These are phyloP conservation scores for Linhomoeus sp. DNA, from an alignment of 2,888 invertebrate species.

Conservation along the genomic window DNA sequence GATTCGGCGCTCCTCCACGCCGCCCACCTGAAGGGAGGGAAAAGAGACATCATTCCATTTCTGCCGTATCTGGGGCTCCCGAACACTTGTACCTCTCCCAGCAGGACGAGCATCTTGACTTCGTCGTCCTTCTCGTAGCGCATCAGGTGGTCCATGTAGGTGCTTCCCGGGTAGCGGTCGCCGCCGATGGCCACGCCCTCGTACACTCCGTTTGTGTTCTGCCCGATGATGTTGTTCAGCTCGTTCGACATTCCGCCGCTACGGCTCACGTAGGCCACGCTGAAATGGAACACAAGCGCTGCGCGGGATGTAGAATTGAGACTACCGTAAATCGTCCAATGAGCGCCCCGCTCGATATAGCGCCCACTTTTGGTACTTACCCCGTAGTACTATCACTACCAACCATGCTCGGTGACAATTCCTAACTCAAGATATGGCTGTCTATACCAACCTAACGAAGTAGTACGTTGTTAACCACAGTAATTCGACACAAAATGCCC, in stretches of 20 bases:
- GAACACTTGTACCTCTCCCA: constrained; percentile 47
- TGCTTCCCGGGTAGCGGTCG: constrained; percentile 85
- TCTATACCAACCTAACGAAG: too few relatives aligned
- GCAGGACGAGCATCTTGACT: constrained; percentile 73
- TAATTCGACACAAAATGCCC: too few relatives aligned
- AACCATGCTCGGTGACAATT: too few relatives aligned
- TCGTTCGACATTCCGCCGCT: constrained; percentile 99
- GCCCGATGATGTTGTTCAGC: constrained; percentile 86
- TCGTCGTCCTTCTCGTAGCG: constrained; percentile 46
- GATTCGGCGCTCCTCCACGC: constrained; percentile 89
- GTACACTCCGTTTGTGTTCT: constrained; percentile 84
- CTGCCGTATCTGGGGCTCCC: not conserved
- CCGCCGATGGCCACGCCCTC: constrained; percentile 97
- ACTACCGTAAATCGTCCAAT: too few relatives aligned
- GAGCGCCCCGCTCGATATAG: too few relatives aligned
- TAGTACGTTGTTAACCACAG: too few relatives aligned
- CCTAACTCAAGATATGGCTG: too few relatives aligned
- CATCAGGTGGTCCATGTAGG: constrained; percentile 87
- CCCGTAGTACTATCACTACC: too few relatives aligned
- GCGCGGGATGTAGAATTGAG: too few relatives aligned
- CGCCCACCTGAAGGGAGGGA: constrained; percentile 53
- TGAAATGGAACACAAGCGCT: too few relatives aligned
- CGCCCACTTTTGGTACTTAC: too few relatives aligned
- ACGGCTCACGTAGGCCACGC: constrained; percentile 91
- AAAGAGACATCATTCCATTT: not conserved